Evolutionary conservation across 2,888 invertebrate species (phyloP).

Genomic region (Pollenia angustigena): DNA sequence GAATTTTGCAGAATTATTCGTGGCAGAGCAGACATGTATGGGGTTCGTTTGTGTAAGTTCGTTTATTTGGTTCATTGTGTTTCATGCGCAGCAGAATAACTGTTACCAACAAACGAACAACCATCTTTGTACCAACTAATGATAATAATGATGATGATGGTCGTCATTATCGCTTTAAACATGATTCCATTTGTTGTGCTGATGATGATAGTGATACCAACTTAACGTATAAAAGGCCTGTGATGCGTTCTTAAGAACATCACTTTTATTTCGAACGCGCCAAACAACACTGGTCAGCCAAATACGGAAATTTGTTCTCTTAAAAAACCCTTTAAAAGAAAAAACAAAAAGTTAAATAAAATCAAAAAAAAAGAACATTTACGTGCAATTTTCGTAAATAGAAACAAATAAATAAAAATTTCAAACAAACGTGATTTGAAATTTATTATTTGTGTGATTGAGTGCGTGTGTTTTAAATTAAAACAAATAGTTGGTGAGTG

Average conservation of each 20-base stretch:
- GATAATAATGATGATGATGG: slow-evolving; percentile 30
- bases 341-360: background rate
- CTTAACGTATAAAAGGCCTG: slow-evolving; percentile 73
- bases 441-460: slow-evolving; percentile 8
- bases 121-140: slow-evolving; percentile 24
- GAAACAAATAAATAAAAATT: background rate
- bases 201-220: slow-evolving; percentile 59
- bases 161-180: background rate
- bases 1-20: slow-evolving; percentile 20
- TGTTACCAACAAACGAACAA: slow-evolving; percentile 55
- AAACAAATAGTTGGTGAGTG: slow-evolving; percentile 64
- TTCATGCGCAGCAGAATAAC: slow-evolving; percentile 70
- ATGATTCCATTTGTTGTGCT: background rate
- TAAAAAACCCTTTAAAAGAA: background rate
- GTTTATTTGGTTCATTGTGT: slow-evolving; percentile 6
- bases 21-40: slow-evolving; percentile 31
- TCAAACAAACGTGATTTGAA: slow-evolving; percentile 56
- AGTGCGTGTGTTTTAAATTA: slow-evolving; percentile 5
- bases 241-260: slow-evolving; percentile 69
- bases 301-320: slow-evolving; percentile 37
- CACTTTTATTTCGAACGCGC: slow-evolving; percentile 75
- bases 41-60: slow-evolving; percentile 8
- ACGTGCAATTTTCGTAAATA: slow-evolving; percentile 45
- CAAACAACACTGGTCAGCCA: slow-evolving; percentile 65
- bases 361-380: slow-evolving; percentile 42